Percentiles rank a stretch among this genome's conserved stretches.
phyloP scores from a whole-genome alignment of 1,140 invertebrate genomes.

The Aphaenogaster ashmeadi region DNA sequence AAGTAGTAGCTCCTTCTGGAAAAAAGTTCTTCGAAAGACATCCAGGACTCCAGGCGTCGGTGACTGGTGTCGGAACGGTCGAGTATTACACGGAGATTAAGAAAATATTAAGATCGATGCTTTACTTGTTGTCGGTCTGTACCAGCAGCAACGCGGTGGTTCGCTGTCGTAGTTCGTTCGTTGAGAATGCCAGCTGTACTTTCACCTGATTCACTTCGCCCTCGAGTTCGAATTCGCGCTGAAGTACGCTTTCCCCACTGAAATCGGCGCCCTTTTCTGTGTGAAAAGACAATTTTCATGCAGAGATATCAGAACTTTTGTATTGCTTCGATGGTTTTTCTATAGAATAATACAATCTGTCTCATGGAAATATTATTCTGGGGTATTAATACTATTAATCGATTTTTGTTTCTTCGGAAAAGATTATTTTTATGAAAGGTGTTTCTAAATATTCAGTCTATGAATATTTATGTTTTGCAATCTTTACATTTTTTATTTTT shows the following conservation, averaged over 20 bases:
- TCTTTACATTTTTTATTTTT: neutral
- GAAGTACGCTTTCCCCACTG: slow-evolving; percentile 93
- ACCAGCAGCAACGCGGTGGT: slow-evolving; percentile 92
- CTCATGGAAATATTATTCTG: neutral
- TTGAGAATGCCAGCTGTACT: slow-evolving; percentile 94
- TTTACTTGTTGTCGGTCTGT: slow-evolving; percentile 93
- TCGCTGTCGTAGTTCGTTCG: slow-evolving; percentile 91
- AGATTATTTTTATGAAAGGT: slow-evolving; percentile 3
- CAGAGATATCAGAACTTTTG: neutral
- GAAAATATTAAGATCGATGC: slow-evolving; percentile 5
- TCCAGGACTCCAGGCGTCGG: slow-evolving; percentile 41
- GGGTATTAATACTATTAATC: too few relatives aligned
- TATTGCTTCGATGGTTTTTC: neutral
- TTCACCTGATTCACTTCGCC: slow-evolving; percentile 92
- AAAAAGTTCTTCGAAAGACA: slow-evolving; percentile 76
- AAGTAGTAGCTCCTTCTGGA: slow-evolving; percentile 94
- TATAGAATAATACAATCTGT: neutral
- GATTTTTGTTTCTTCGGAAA: neutral
- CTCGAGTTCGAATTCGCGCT: slow-evolving; percentile 91
- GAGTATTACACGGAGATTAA: neutral
- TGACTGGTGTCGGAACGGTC: neutral
- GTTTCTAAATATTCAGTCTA: neutral
- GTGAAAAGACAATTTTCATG: slow-evolving; percentile 87
- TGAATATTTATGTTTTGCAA: neutral
- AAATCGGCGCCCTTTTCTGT: slow-evolving; percentile 95